Base-by-base conservation (phyloP, 2,888 invertebrate species). In the Matsumyia berberina region DNA sequence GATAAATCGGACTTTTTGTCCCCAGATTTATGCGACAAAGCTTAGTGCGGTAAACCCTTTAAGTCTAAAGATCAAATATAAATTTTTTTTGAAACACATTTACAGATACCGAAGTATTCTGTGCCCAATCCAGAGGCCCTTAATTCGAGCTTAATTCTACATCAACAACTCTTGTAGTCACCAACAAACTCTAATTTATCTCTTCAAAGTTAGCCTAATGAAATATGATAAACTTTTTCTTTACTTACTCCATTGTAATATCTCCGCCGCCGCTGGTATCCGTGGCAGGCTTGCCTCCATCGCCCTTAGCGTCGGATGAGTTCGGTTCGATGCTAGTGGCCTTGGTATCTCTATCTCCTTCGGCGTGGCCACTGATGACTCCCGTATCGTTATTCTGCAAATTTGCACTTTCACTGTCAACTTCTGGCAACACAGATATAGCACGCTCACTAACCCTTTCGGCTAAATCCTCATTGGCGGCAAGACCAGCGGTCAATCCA, bases 351-450 rank as follows among this genome's bases (percentile, higher is more conserved):
- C 29, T 49, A 19, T n/a, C 76, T 17, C 11, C 57, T 60, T 19
- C 62, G 4, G 60, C 17, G 33, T 74, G 60, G 44, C 60, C 66
- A 53, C 58, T 58, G 8, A 39, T 39, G 17, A 53, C 35, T 12
- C 24, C 72, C 0, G 78, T 69, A 80, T 88, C 87, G 87, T 89
- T 89, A 86, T 88, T 89, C 87, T 91, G 90, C 76, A 89, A 88
- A 88, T 94, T 94, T 7, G 93, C 94, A 90, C 93, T 93, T 88
- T 93, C 94, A 79, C 93, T 93, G 88, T 94, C 94, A 12, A 93
- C 92, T 83, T 94, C 94, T 46, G 94, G 93, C 77, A 93, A 93
- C 15, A 93, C 94, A 88, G 93, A 93, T 37, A 94, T 93, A 88
- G 90, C 88, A 88, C 89, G 89, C 86, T 88, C 89, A 89, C 90